These are phyloP conservation scores for Kryptopterus vitreolus DNA, from an alignment of 2,797 vertebrate genomes.

Conservation along the genomic window DNA sequence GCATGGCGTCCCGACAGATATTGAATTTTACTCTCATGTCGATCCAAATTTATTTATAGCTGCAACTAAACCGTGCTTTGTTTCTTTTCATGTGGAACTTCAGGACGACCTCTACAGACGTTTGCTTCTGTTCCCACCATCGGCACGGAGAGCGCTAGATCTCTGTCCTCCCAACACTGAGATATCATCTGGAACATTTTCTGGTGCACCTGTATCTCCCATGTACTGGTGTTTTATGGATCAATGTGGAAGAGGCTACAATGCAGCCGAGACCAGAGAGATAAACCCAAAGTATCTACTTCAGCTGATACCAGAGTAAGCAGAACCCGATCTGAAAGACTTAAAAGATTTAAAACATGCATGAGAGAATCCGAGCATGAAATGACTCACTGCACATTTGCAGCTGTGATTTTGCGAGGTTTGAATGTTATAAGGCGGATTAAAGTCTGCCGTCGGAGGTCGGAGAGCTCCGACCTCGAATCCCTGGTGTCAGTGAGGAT, in stretches of 20 bases:
- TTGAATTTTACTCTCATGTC: not conserved
- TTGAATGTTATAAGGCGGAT: not conserved
- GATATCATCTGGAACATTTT: not conserved
- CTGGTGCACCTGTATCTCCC: not conserved
- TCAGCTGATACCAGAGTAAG: not conserved
- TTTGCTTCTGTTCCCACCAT: not conserved
- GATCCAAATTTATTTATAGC: slow-evolving; percentile 7
- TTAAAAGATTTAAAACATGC: not conserved
- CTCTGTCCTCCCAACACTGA: not conserved
- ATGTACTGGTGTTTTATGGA: not conserved
- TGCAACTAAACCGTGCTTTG: not conserved
- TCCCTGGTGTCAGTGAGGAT: not conserved
- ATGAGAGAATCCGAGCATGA: not conserved
- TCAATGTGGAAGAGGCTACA: not conserved
- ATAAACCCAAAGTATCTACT: not conserved
- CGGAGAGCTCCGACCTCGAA: not conserved
- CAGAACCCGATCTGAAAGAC: not conserved
- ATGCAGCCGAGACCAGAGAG: not conserved
- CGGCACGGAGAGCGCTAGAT: not conserved
- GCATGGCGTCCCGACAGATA: not conserved
- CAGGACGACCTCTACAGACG: not conserved
- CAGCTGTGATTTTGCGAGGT: not conserved
- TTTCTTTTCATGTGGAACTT: not conserved
- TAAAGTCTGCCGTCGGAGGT: not conserved
- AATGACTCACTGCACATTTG: not conserved